phyloP scores from a whole-genome alignment of 2,888 invertebrate species.

The Metacarcinus magister region DNA sequence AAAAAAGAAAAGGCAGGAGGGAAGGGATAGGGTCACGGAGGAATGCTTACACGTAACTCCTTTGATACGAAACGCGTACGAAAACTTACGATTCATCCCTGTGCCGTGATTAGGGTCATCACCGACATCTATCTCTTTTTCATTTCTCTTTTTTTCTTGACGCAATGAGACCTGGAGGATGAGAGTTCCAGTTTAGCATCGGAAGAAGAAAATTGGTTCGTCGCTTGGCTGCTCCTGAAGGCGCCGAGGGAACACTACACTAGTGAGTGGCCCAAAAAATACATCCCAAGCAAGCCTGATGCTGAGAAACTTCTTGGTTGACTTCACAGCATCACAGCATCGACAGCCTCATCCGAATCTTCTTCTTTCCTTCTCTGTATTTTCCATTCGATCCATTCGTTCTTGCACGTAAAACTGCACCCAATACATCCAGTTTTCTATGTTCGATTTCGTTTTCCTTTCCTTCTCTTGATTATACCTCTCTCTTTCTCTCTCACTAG shows the following conservation, averaged over 20 bases:
- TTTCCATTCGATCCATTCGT: no score
- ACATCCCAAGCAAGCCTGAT: not conserved
- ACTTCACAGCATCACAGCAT: not conserved
- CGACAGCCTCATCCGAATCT: not conserved
- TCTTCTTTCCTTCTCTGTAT: not conserved
- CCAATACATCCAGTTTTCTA: not conserved
- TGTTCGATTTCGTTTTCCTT: not conserved
- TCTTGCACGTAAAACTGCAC: no score
- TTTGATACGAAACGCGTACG: not conserved
- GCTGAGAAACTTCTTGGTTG: not conserved
- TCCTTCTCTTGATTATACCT: not conserved
- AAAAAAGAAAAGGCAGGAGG: not conserved
- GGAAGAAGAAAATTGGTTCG: not conserved
- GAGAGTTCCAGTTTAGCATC: not conserved
- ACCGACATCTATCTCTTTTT: not conserved
- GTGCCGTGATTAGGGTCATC: not conserved
- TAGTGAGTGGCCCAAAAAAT: not conserved
- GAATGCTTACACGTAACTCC: not conserved
- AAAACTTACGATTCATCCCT: not conserved
- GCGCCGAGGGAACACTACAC: not conserved
- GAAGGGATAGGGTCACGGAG: not conserved
- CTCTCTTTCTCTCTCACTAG: not conserved
- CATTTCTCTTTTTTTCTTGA: not conserved
- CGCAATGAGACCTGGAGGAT: not conserved
- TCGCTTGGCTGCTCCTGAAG: slow-evolving; percentile 1